Conservation (phyloP, 2,113 vertebrate species). For the Arvicanthis niloticus region DNA sequence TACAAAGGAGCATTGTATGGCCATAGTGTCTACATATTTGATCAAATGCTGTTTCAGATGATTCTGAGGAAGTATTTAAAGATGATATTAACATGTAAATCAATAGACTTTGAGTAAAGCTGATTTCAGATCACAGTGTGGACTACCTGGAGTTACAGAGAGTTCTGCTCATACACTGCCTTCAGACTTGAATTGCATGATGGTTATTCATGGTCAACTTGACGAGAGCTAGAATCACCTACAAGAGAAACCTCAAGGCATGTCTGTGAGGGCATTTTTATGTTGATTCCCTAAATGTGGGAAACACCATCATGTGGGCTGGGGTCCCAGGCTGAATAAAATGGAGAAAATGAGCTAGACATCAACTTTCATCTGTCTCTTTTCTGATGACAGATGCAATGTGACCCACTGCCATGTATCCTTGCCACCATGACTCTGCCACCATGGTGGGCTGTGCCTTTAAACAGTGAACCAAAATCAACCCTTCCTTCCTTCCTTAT, state of each 20-base stretch:
- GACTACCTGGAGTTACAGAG: not conserved
- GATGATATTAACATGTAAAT: not conserved
- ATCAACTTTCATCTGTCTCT: not conserved
- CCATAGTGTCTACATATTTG: not conserved
- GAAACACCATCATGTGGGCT: not conserved
- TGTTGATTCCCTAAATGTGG: not conserved
- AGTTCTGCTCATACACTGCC: not conserved
- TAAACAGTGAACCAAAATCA: not conserved
- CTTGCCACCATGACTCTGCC: not conserved
- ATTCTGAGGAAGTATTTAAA: conserved; percentile 1
- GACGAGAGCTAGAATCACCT: not conserved
- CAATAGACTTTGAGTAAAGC: not conserved
- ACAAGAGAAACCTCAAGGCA: not conserved
- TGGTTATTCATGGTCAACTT: not conserved
- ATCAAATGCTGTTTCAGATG: not conserved
- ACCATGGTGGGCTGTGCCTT: too few relatives aligned
- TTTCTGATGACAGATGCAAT: not conserved
- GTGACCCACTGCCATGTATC: not conserved
- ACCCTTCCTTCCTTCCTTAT: not conserved
- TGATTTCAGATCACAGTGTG: not conserved
- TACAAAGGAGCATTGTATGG: not conserved
- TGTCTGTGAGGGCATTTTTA: not conserved
- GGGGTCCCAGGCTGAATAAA: not conserved
- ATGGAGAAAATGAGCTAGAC: not conserved
- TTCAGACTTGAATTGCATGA: not conserved